phyloP scores from a whole-genome alignment of 2,113 vertebrate genomes.

The Gracilinanus agilis region DNA sequence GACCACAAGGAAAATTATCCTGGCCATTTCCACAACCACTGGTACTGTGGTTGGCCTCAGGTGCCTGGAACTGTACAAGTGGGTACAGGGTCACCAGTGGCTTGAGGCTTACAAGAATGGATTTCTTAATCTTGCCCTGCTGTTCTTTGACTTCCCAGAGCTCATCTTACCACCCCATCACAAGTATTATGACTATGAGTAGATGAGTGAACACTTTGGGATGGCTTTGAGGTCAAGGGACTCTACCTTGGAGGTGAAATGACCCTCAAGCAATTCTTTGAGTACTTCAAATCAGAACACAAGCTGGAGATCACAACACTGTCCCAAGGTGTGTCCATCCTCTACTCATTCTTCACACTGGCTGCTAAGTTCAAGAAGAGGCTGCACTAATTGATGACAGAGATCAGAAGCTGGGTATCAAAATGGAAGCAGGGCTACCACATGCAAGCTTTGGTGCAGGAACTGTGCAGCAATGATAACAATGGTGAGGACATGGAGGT shows the following conservation, averaged over 20 bases:
- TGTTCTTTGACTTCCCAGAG: constrained; percentile 95
- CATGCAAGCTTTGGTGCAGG: constrained; percentile 93
- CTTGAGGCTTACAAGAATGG: constrained; percentile 93
- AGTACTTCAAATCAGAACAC: constrained; percentile 94
- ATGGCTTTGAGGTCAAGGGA: constrained; percentile 94
- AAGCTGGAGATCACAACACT: constrained; percentile 97
- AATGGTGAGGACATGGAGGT: constrained; percentile 93
- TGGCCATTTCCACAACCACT: constrained; percentile 95
- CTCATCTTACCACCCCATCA: constrained; percentile 93
- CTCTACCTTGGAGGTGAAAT: constrained; percentile 92
- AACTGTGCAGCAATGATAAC: constrained; percentile 94
- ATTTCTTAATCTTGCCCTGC: constrained; percentile 96
- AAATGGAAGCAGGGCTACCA: constrained; percentile 96
- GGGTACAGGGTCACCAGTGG: constrained; percentile 91
- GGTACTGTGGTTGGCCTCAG: constrained; percentile 94
- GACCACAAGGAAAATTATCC: constrained; percentile 98
- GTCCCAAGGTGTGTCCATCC: constrained; percentile 97
- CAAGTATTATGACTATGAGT: constrained; percentile 93
- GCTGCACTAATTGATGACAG: constrained; percentile 95
- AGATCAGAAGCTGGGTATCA: constrained; percentile 94
- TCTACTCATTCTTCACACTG: constrained; percentile 98
- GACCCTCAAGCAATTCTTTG: constrained; percentile 93
- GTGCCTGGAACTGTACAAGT: constrained; percentile 94
- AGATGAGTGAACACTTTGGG: constrained; percentile 93
- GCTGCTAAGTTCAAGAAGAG: constrained; percentile 94